A percentile compares a stretch with the other conserved stretches of the same genome.
These are phyloP conservation scores for Eidolon helvum DNA, from an alignment of 2,113 vertebrate genomes.

Conservation along the genomic window DNA sequence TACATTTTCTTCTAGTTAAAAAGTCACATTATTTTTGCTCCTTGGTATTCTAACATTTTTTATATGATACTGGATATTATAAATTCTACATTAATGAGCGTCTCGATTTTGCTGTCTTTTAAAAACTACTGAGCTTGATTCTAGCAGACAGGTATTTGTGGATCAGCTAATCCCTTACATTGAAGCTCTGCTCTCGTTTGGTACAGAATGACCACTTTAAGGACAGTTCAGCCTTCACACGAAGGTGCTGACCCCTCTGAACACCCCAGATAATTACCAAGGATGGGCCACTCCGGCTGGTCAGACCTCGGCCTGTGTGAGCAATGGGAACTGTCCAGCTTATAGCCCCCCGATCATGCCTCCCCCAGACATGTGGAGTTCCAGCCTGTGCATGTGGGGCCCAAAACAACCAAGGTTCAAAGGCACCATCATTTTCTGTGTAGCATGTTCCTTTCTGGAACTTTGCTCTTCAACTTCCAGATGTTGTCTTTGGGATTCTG, in stretches of 20 bases:
- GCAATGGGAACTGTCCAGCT: not conserved
- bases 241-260: not conserved
- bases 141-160: not conserved
- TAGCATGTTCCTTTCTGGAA: not conserved
- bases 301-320: not conserved
- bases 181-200: not conserved
- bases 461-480: not conserved
- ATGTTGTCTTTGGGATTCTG: not conserved
- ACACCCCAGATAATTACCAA: not conserved
- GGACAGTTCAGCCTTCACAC: not conserved
- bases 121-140: not conserved
- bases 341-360: not conserved
- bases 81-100: not conserved
- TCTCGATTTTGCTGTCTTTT: not conserved
- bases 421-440: not conserved
- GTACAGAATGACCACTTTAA: not conserved
- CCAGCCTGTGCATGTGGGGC: too few relatives aligned
- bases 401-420: not conserved
- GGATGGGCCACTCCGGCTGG: not conserved
- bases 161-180: not conserved
- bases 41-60: not conserved
- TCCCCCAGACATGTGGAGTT: not conserved
- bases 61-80: not conserved
- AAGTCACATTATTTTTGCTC: not conserved
- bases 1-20: not conserved